Conservation (phyloP, 2,888 invertebrate genomes). For the Endotricha flammealis region DNA sequence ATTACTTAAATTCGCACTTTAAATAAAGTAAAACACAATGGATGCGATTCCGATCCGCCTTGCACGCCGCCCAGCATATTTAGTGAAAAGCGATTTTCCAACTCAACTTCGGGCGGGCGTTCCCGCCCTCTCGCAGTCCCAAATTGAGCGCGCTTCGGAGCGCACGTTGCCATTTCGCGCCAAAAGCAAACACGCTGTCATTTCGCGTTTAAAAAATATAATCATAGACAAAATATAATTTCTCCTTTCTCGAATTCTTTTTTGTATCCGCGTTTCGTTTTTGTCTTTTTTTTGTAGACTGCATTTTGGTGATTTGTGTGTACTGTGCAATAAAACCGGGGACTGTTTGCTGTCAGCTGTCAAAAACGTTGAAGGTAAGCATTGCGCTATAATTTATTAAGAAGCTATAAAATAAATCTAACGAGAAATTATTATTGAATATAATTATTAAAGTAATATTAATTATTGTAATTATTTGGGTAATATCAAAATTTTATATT, state of each 20-base stretch:
- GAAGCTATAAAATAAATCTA: constrained; percentile 16
- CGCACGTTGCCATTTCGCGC: constrained; percentile 34
- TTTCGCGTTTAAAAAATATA: constrained; percentile 33
- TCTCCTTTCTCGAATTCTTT: constrained; percentile 5
- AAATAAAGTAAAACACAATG: not conserved
- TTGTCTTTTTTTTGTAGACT: constrained; percentile 33
- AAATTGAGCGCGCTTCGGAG: constrained; percentile 28
- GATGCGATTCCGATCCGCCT: not conserved
- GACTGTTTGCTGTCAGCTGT: constrained; percentile 56
- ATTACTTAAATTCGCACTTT: no score
- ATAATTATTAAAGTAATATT: no score
- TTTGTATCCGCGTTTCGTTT: constrained; percentile 12
- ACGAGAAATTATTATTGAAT: no score
- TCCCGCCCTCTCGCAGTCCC: constrained; percentile 48
- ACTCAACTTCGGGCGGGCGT: constrained; percentile 28
- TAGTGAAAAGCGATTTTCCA: constrained; percentile 32
- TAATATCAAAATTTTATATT: no score
- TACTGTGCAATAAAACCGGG: constrained; percentile 34
- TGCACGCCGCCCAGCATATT: constrained; percentile 31
- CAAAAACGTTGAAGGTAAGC: constrained; percentile 62
- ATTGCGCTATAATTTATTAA: constrained; percentile 36
- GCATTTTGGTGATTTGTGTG: constrained; percentile 40
- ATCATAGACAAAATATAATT: constrained; percentile 4
- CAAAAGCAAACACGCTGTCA: constrained; percentile 24
- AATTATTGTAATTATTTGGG: no score